phyloP scores from a whole-genome alignment of 2,113 vertebrate genomes.

The Sinocyclocheilus rhinocerous region DNA sequence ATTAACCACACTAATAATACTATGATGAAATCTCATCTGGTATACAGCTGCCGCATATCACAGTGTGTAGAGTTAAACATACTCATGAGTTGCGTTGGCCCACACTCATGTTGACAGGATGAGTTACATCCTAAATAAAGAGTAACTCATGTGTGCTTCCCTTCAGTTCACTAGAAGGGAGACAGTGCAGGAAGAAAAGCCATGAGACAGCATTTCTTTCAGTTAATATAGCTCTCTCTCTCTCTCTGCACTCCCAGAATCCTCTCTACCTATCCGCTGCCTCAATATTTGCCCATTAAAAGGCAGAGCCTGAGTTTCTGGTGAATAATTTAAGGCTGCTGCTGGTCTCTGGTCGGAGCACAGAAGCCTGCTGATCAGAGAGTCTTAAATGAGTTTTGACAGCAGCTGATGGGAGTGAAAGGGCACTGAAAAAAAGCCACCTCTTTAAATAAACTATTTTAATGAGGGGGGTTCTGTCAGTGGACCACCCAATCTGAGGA shows the following conservation, averaged over 20 bases:
- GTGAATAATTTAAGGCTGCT: slow-evolving; percentile 58
- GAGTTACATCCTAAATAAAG: slow-evolving; percentile 58
- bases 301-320: slow-evolving; percentile 51
- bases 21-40: not conserved
- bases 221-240: slow-evolving; percentile 56
- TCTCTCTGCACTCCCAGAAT: slow-evolving; percentile 45
- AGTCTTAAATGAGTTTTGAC: slow-evolving; percentile 56
- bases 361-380: slow-evolving; percentile 61
- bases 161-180: slow-evolving; percentile 52
- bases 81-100: slow-evolving; percentile 37
- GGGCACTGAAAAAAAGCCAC: slow-evolving; percentile 30
- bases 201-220: slow-evolving; percentile 59
- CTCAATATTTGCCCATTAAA: slow-evolving; percentile 59
- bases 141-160: slow-evolving; percentile 53
- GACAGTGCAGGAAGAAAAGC: slow-evolving; percentile 48
- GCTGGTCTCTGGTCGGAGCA: slow-evolving; percentile 51
- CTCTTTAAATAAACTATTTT: slow-evolving; percentile 3
- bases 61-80: not conserved
- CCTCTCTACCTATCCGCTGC: slow-evolving; percentile 56
- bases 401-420: slow-evolving; percentile 46
- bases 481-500: slow-evolving; percentile 23
- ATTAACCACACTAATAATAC: not conserved
- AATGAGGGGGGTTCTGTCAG: slow-evolving; percentile 18
- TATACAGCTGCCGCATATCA: not conserved
- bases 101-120: slow-evolving; percentile 41